Base-by-base conservation (phyloP, 1,140 invertebrate species). In the Contarinia nasturtii region DNA sequence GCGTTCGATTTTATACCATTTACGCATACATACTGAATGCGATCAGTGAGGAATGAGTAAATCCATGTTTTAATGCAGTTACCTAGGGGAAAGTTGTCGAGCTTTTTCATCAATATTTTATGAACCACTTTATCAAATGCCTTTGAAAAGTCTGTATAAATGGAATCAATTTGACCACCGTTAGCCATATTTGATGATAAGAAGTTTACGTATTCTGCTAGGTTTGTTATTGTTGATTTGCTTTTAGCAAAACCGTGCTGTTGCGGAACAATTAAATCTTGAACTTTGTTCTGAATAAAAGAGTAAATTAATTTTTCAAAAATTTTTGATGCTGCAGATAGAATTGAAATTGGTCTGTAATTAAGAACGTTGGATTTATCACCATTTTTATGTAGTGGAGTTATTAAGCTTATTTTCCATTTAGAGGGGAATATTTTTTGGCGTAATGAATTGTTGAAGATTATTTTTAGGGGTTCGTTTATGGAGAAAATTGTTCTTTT, bases 141-240 rank as follows among this genome's bases (percentile, higher is more conserved):
- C 40, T 53, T 55, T 14, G 45, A n/a, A 46, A 55, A 54, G 45
- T 55, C 55, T 7, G 49, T 51, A 36, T 56, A 51, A 34, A 53
- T 53, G 14, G 49, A 47, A 47, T 53, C 54, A 33, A 56, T 49
- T 33, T 57, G 53, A 27, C 19, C 11, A 19, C 49, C 50, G 17
- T 34, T 42, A 14, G 33, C 45, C 3, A 54, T 1, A 8, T 14
- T 18, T 10, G 33, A 12, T 4, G 42, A 21, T 1, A 52, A 10
- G 14, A 17, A 33, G 15, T 50, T 40, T 19, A 34, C 33, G 21
- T 44, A 51, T n/a, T 44, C 11, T 14, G 47, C 15, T 11, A 52
- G 43, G 19, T 49, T 50, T 0, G 47, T 54, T 11, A 22, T 11
- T 2, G 48, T 43, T 5, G 53, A 51, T 42, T 27, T 50, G 11